Base-by-base conservation (phyloP, 2,888 invertebrate genomes). In the Diarsia mendica region DNA sequence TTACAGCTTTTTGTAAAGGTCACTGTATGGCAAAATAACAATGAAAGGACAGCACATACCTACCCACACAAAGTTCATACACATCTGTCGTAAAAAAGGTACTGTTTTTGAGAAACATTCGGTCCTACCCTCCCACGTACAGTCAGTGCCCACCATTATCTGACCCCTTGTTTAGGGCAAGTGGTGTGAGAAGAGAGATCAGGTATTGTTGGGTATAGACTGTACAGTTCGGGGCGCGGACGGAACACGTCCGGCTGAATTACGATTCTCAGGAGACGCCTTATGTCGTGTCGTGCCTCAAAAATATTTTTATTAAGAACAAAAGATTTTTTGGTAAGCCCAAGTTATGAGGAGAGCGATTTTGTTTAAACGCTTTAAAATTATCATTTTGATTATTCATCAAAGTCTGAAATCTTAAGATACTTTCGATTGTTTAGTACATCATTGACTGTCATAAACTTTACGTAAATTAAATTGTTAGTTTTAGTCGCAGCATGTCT, bases 241-340 rank as follows among this genome's bases (percentile, higher is more conserved):
- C 58, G 77, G 72, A 72, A 64, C 85, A 82, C 86, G 85, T 87
- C 78, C 82, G 73, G 39, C 44, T 83, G 77, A 84, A 73, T 84
- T 85, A 85, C 82, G 75, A 83, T 84, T 79, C 84, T 83, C 82
- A 77, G 77, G 79, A 85, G 84, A 82, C 81, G 77, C 80, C 75
- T 85, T 88, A 92, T 90, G 91, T 91, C 90, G 91, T 91, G 90
- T 92, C 88, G 91, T 89, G 89, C 87, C 87, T 88, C 89, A 90
- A 88, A 93, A 91, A 92, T 91, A 92, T 92, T 95, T 93, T 94
- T 94, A 93, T 92, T 92, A 93, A 92, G 91, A 92, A 92, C 91
- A 92, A 91, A 87, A 86, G 85, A 81, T 81, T 85, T 89, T 90
- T 88, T 88, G 88, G 84, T 73, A 78, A 87, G 53, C 51, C 44